A percentile compares a stretch with the other conserved stretches of the same genome.
Conservation (phyloP, 1,140 invertebrate species). For the Rhopalosiphum maidis region DNA sequence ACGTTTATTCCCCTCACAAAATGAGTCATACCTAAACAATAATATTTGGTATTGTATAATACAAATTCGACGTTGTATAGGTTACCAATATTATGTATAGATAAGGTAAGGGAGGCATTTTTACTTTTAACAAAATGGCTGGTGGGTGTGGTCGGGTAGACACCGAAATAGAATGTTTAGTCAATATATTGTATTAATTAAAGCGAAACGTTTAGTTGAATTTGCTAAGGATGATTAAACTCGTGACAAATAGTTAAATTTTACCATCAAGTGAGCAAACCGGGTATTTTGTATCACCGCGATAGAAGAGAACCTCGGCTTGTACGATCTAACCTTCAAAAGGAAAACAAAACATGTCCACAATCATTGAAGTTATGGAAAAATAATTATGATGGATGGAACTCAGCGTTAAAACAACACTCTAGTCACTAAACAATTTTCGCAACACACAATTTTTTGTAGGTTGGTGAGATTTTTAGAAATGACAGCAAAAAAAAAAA, state of each 20-base stretch:
- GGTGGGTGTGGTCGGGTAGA: background rate
- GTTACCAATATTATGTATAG: background rate
- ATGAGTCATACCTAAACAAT: background rate
- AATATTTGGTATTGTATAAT: background rate
- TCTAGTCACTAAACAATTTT: background rate
- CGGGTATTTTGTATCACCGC: background rate
- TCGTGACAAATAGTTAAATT: background rate
- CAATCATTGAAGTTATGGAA: background rate
- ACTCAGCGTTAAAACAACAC: background rate
- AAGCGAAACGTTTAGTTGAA: background rate
- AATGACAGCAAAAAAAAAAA: background rate
- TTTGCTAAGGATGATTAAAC: background rate
- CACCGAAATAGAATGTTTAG: background rate
- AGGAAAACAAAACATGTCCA: background rate
- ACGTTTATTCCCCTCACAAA: background rate
- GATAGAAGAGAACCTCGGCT: background rate
- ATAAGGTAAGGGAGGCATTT: background rate
- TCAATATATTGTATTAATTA: slow-evolving; percentile 6
- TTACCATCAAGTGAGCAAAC: background rate
- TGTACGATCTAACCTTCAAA: background rate
- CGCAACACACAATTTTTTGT: background rate
- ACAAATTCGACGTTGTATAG: background rate
- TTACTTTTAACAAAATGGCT: background rate
- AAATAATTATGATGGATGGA: background rate
- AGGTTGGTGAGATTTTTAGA: background rate